Percentiles rank a stretch among this genome's conserved stretches.
Evolutionary conservation across 2,888 invertebrate genomes (phyloP).

Genomic region (Eueremaeus valkanovi): DNA sequence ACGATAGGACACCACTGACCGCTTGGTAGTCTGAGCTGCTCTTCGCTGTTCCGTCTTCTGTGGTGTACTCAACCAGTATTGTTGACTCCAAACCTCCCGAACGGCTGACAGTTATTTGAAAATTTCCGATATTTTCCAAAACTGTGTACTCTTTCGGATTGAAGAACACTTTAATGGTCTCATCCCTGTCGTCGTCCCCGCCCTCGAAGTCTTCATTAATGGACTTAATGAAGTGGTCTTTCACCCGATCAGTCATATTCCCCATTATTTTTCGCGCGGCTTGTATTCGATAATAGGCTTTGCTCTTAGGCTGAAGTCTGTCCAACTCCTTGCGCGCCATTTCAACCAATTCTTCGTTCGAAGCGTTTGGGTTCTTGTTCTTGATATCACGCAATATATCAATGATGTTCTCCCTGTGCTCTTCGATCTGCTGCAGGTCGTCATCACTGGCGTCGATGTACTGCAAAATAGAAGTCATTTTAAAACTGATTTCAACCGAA

Average conservation of each 20-base stretch:
- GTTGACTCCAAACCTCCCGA: slow-evolving; percentile 69
- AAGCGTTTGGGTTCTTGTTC: slow-evolving; percentile 83
- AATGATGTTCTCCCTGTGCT: slow-evolving; percentile 88
- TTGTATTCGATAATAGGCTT: slow-evolving; percentile 72
- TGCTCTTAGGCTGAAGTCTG: slow-evolving; percentile 86
- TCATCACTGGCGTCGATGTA: slow-evolving; percentile 60
- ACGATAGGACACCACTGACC: slow-evolving; percentile 76
- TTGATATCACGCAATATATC: slow-evolving; percentile 80
- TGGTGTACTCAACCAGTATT: slow-evolving; percentile 82
- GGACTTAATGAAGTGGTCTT: slow-evolving; percentile 71
- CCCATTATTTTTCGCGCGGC: slow-evolving; percentile 71
- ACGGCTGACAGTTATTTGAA: slow-evolving; percentile 76
- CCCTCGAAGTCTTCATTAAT: slow-evolving; percentile 54
- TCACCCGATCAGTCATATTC: slow-evolving; percentile 91
- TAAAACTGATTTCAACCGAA: background rate
- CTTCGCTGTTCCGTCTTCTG: slow-evolving; percentile 95
- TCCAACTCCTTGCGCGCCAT: slow-evolving; percentile 89
- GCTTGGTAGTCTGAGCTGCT: slow-evolving; percentile 91
- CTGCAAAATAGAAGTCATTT: slow-evolving; percentile 23
- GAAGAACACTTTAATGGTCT: slow-evolving; percentile 72
- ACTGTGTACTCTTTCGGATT: slow-evolving; percentile 98
- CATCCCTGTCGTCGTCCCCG: slow-evolving; percentile 48
- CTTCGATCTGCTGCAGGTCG: slow-evolving; percentile 71
- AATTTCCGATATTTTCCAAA: slow-evolving; percentile 94
- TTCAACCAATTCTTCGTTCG: slow-evolving; percentile 80